A percentile compares a stretch with the other conserved stretches of the same genome.
Conservation (phyloP, 1,140 invertebrate species). For the Hypsibius dujardini region DNA sequence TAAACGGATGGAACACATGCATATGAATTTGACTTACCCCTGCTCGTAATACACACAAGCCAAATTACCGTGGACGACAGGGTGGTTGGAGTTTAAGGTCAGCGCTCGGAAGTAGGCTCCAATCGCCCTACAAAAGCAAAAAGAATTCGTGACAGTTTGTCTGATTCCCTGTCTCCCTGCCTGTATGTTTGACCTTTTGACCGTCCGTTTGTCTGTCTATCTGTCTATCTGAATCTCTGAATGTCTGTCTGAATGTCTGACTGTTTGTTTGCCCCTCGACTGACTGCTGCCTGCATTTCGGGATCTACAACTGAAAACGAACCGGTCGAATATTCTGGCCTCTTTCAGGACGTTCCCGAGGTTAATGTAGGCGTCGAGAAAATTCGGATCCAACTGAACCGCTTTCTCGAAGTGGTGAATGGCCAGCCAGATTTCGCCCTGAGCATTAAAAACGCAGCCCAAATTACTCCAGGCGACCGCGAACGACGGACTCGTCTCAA, state of each 20-base stretch:
- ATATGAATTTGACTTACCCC: slow-evolving; percentile 43
- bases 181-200: too few species aligned
- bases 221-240: too few species aligned
- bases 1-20: slow-evolving; percentile 21
- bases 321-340: slow-evolving; percentile 96
- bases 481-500: slow-evolving; percentile 95
- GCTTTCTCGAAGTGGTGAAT: slow-evolving; percentile 99
- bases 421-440: slow-evolving; percentile 97
- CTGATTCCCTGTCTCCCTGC: too few species aligned
- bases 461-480: slow-evolving; percentile 99
- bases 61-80: slow-evolving; percentile 92
- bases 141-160: neutral
- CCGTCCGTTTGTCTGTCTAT: too few species aligned
- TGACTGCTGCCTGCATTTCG: too few species aligned
- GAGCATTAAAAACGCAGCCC: slow-evolving; percentile 99
- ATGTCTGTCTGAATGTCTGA: too few species aligned
- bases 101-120: slow-evolving; percentile 92
- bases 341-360: slow-evolving; percentile 97
- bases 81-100: slow-evolving; percentile 89
- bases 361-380: slow-evolving; percentile 97
- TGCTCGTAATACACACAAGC: slow-evolving; percentile 99
- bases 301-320: slow-evolving; percentile 27
- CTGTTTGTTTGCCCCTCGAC: too few species aligned
- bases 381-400: slow-evolving; percentile 96
- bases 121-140: slow-evolving; percentile 61